A percentile compares a stretch with the other conserved stretches of the same genome.
Evolutionary conservation across 2,888 invertebrate genomes (phyloP).

Genomic region (Geotrupes spiniger): DNA sequence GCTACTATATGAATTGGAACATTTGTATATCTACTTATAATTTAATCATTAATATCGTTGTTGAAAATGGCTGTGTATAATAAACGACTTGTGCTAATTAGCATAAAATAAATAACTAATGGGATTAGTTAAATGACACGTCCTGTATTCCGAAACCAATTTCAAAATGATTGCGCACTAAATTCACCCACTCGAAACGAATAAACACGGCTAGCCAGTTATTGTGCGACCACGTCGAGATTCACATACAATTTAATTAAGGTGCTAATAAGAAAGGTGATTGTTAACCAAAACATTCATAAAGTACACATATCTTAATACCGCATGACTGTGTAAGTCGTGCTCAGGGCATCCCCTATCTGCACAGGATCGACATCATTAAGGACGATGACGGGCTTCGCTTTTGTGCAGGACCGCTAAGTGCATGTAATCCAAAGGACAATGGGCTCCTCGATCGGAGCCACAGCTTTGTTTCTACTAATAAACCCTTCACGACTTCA

Average conservation of each 20-base stretch:
- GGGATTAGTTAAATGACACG: too few species aligned
- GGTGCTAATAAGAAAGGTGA: neutral
- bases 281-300: slow-evolving; percentile 6
- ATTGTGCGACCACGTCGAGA: too few species aligned
- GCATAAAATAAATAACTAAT: too few species aligned
- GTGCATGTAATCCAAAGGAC: slow-evolving; percentile 39
- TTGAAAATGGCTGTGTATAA: too few species aligned
- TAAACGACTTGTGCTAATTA: too few species aligned
- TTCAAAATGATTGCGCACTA: too few species aligned
- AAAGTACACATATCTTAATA: slow-evolving; percentile 3
- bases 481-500: slow-evolving; percentile 37
- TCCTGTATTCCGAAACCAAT: too few species aligned
- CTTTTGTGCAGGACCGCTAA: slow-evolving; percentile 35
- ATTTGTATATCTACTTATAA: too few species aligned
- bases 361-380: slow-evolving; percentile 35
- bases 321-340: slow-evolving; percentile 27
- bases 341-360: slow-evolving; percentile 29
- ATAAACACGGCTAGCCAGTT: too few species aligned
- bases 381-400: slow-evolving; percentile 35
- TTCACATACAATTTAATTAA: neutral
- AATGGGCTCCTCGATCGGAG: slow-evolving; percentile 39
- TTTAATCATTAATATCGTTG: too few species aligned
- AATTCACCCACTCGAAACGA: too few species aligned
- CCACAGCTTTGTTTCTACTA: slow-evolving; percentile 41
- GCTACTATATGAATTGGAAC: too few species aligned